Evolutionary conservation across 2,797 vertebrate genomes (phyloP), one percentile per base, ranked within the genome.

Genomic region (Limnodromus scolopaceus): DNA sequence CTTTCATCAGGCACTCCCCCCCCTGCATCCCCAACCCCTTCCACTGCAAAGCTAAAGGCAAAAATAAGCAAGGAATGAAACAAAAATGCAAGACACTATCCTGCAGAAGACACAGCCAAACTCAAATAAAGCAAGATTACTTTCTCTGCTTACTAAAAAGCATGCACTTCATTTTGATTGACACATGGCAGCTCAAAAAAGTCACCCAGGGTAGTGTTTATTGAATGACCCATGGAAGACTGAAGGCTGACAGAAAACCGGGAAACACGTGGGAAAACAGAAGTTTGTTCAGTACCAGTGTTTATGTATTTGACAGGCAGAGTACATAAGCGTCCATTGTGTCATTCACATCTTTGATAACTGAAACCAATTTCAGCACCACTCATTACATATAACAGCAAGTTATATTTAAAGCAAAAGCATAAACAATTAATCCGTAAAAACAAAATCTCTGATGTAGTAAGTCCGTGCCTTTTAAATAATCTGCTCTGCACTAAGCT

Each of bases 221-320:
- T 87, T 92, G 93, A 97, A 96, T 96, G 97, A 98, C 96, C 97
- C 94, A 72, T 92, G 76, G 95, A 95, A 97, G 95, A 95, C 70
- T 96, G 93, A 96, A 87, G 94, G 87, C 83, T 97, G 96, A 97
- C 57, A 94, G 89, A 97, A 94, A 90, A 84, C 45, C 87, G 95
- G 95, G 87, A 97, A 97, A 96, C 87, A 84, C 57, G 78, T 94
- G 91, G 95, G 83, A 97, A 96, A 97, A 93, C 69, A 97, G 80
- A 96, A 86, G 64, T 75, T 64, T 85, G 80, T 66, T 93, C 90
- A 95, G 82, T 71, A 82, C 46, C 51, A 89, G 81, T 10, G 11
- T 66, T 93, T 80, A 61, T 30, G 38, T 79, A 76, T 82, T 96
- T 65, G 86, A 92, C 92, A 96, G 82, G 81, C 83, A 77, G 58